Percentiles rank a stretch among this genome's conserved stretches.
Conservation (phyloP, 2,888 invertebrate species). For the Rotaria socialis region DNA sequence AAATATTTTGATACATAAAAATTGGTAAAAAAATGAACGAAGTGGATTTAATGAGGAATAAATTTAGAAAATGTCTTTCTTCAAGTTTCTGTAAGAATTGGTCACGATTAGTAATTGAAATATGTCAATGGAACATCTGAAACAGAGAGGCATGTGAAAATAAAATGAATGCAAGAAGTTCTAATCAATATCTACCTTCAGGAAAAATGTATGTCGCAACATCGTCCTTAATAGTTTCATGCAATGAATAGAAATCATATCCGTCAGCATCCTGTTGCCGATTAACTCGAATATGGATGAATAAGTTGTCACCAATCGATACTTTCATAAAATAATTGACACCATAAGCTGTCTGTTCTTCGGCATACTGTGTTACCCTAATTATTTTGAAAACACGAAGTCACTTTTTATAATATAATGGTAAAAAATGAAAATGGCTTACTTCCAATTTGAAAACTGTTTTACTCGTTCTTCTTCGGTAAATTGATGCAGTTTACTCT, state of each 20-base stretch:
- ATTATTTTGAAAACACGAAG: no score
- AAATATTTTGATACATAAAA: no score
- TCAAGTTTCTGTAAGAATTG: no score
- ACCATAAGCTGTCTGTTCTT: background rate
- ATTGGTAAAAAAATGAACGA: no score
- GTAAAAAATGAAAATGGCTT: background rate
- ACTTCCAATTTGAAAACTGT: background rate
- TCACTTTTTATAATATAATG: no score
- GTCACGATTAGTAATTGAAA: no score
- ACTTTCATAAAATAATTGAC: constrained; percentile 16
- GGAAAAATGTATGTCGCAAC: background rate
- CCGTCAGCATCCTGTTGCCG: background rate
- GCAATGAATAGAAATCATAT: background rate
- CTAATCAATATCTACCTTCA: background rate
- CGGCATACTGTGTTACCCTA: background rate
- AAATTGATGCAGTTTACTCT: background rate
- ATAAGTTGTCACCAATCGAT: background rate
- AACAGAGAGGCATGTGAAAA: no score
- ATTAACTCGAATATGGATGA: background rate
- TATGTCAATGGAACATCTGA: no score
- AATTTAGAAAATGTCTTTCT: no score
- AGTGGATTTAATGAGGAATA: no score
- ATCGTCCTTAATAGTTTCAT: background rate
- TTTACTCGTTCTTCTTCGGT: background rate
- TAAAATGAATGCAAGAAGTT: no score